phyloP scores from a whole-genome alignment of 2,888 invertebrate genomes.

The Lamellibrachia satsuma region DNA sequence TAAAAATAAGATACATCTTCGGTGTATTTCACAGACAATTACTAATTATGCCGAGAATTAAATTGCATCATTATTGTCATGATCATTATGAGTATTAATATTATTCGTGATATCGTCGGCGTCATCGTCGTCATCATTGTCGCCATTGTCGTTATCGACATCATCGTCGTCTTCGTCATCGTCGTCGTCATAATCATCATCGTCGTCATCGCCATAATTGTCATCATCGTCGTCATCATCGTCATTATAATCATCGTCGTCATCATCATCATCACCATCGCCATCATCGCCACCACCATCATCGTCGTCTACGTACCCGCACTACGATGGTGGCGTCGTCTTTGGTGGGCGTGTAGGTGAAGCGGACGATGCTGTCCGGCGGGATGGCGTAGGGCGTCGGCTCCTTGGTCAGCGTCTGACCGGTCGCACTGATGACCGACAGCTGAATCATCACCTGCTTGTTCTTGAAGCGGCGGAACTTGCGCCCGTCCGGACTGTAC shows the following conservation, averaged over 20 bases:
- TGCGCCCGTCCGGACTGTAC: conserved; percentile 39
- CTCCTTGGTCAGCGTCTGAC: conserved; percentile 29
- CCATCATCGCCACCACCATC: background rate
- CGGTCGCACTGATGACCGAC: background rate
- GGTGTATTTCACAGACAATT: too few relatives aligned
- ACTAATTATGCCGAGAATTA: too few relatives aligned
- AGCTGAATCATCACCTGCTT: conserved; percentile 37
- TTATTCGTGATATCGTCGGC: background rate
- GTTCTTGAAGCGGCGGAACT: conserved; percentile 38
- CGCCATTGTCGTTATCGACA: background rate
- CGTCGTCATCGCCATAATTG: background rate
- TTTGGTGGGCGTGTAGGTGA: conserved; percentile 35
- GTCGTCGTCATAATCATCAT: background rate
- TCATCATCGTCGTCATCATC: conserved; percentile 6
- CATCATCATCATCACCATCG: background rate
- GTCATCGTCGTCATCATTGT: background rate
- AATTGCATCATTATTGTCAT: background rate
- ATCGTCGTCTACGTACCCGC: conserved; percentile 21
- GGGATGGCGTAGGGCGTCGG: conserved; percentile 39
- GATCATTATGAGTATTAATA: background rate
- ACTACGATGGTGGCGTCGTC: conserved; percentile 37
- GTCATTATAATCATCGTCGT: background rate
- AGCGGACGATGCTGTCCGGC: conserved; percentile 38
- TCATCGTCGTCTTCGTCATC: background rate
- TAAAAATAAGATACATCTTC: too few relatives aligned